These are phyloP conservation scores for Gadus macrocephalus DNA, from an alignment of 2,113 vertebrate genomes.

Conservation along the genomic window DNA sequence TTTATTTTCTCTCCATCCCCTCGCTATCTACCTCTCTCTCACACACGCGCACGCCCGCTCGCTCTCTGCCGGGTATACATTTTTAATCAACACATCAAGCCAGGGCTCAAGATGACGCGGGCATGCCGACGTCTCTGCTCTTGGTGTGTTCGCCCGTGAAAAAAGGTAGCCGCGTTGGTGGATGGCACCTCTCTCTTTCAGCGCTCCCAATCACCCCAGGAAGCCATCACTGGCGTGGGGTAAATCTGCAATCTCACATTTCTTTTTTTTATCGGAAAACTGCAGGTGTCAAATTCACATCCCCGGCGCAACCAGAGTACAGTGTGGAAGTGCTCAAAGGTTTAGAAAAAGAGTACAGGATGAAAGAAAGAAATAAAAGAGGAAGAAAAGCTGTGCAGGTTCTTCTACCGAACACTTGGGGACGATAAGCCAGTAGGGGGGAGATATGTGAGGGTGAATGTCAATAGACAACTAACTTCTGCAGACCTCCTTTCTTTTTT, in stretches of 20 bases:
- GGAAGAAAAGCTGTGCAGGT: not conserved
- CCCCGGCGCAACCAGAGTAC: not conserved
- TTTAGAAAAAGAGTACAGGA: not conserved
- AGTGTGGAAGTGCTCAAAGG: too few species aligned
- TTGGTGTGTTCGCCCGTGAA: not conserved
- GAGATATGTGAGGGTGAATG: conserved; percentile 18
- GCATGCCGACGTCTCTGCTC: not conserved
- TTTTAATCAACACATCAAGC: conserved; percentile 1
- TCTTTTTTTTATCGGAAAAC: not conserved
- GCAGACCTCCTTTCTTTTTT: too few species aligned
- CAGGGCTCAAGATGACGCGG: not conserved
- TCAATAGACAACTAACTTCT: too few species aligned
- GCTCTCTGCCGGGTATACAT: not conserved
- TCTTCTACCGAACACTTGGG: not conserved
- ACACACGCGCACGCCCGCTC: not conserved
- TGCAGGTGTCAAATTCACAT: not conserved
- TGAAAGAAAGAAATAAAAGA: not conserved
- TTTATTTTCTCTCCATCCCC: not conserved
- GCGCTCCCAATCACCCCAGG: not conserved
- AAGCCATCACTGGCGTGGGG: not conserved
- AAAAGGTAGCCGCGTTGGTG: not conserved
- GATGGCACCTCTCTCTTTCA: not conserved
- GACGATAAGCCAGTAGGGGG: not conserved
- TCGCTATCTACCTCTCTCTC: not conserved
- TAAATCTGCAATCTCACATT: not conserved